Base-by-base conservation (phyloP, 1,140 invertebrate species). In the Drosophila aff. region DNA sequence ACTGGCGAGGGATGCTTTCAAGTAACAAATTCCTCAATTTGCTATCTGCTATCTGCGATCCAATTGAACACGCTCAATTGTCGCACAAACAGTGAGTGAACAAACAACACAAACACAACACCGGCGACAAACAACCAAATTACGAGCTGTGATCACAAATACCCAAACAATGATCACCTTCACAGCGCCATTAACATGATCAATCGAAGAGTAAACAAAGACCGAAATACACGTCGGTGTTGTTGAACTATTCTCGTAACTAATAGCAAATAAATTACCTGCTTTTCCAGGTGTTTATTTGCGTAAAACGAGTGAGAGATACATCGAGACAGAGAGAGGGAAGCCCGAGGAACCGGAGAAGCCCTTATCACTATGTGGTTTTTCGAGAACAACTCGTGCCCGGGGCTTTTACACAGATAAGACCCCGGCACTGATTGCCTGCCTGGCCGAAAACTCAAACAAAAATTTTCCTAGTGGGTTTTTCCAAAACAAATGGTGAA, bases 231-330 rank as follows among this genome's bases (percentile, higher is more conserved):
- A 40, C 26, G 5, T 21, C 3, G 10, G 36, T 57, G 69, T 72
- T 74, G 49, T 76, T 65, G 60, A 76, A 65, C 73, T 65, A 65
- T 65, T 59, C 69, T 58, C 16, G 43, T 57, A 72, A 60, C 44
- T 50, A 52, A 74, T 60, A 52, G 68, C 26, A 61, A 73, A 73
- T 50, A 69, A 71, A 61, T 73, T 50, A n/a, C 65, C 60, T n/a
- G 15, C 9, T 23, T 10, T 31, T 15, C 10, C 2, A 43, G 21
- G 36, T 11, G 36, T 47, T 18, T 60, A 73, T 73, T 60, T 50
- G 31, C 67, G 28, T 43, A 40, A 44, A 57, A 40, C 13, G 53
- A 49, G 41, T 33, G 43, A 71, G 43, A 72, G 69, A 73, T 33
- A 60, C 52, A 72, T 31, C 2, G 41, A 23, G 21, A 38, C 18